Conservation (phyloP, 2,888 invertebrate species). For the Eumerus sabulonum region DNA sequence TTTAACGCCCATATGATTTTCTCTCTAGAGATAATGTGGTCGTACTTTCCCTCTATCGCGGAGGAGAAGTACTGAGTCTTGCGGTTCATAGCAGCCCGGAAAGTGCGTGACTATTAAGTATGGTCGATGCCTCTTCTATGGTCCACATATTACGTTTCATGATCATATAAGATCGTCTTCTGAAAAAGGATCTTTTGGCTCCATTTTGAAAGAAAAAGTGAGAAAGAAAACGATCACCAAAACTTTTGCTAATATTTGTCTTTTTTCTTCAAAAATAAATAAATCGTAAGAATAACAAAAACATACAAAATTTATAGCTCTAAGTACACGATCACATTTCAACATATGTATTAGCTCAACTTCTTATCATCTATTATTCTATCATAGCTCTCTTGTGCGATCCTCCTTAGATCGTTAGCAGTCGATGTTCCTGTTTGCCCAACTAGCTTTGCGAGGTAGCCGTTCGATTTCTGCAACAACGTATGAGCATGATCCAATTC, state of each 20-base stretch:
- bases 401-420: conserved; percentile 79
- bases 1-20: too few species aligned
- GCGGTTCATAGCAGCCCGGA: too few species aligned
- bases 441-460: conserved; percentile 83
- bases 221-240: too few species aligned
- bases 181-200: too few species aligned
- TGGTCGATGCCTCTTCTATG: too few species aligned
- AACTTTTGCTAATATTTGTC: background rate
- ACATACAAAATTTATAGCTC: background rate
- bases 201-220: too few species aligned
- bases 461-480: conserved; percentile 80
- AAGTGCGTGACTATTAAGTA: too few species aligned
- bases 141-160: too few species aligned
- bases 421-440: conserved; percentile 83
- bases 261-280: conserved; percentile 4
- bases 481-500: conserved; percentile 88
- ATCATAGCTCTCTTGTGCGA: conserved; percentile 80
- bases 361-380: conserved; percentile 19
- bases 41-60: too few species aligned
- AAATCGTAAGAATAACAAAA: conserved; percentile 5
- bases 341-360: conserved; percentile 12
- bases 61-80: too few species aligned
- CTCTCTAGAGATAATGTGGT: too few species aligned
- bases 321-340: conserved; percentile 25
- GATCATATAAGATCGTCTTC: too few species aligned